Evolutionary conservation across 2,797 vertebrate genomes (phyloP).

Genomic region (Percopsis omiscomaycus): DNA sequence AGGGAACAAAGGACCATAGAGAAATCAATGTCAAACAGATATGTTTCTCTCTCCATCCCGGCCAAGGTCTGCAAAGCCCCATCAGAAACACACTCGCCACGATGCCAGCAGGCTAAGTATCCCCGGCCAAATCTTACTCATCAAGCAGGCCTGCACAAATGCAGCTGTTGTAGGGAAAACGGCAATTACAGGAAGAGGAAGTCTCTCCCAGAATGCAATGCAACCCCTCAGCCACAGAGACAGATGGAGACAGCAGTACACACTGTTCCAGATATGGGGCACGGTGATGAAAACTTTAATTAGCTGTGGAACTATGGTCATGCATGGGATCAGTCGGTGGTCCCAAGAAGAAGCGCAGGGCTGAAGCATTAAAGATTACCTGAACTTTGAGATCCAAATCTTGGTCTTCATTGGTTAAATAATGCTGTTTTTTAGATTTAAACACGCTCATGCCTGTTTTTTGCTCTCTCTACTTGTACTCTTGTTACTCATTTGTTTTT

Average conservation of each 20-base stretch:
- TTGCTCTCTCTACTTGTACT: no score
- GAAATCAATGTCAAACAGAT: conserved; percentile 67
- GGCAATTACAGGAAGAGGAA: conserved; percentile 44
- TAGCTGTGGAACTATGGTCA: conserved; percentile 27
- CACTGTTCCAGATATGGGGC: conserved; percentile 46
- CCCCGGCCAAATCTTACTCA: conserved; percentile 59
- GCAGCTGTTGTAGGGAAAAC: conserved; percentile 62
- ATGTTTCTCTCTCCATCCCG: conserved; percentile 43
- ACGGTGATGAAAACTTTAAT: conserved; percentile 58
- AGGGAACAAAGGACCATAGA: conserved; percentile 72
- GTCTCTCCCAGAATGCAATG: conserved; percentile 52
- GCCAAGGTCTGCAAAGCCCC: conserved; percentile 48
- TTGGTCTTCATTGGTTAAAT: neutral
- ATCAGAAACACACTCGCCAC: conserved; percentile 47
- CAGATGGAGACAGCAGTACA: conserved; percentile 59
- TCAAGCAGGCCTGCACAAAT: conserved; percentile 52
- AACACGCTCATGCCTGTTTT: no score
- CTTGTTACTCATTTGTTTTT: no score
- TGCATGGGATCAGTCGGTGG: conserved; percentile 49
- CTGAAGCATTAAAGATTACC: conserved; percentile 8
- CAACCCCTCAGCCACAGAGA: conserved; percentile 37
- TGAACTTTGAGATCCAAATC: conserved; percentile 2
- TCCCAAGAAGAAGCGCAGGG: conserved; percentile 41
- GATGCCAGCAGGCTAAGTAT: conserved; percentile 45
- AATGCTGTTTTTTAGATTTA: no score